Evolutionary conservation across 1,140 invertebrate species (phyloP), one percentile per base, ranked within the genome.

Genomic region (Magallana ariakensis): DNA sequence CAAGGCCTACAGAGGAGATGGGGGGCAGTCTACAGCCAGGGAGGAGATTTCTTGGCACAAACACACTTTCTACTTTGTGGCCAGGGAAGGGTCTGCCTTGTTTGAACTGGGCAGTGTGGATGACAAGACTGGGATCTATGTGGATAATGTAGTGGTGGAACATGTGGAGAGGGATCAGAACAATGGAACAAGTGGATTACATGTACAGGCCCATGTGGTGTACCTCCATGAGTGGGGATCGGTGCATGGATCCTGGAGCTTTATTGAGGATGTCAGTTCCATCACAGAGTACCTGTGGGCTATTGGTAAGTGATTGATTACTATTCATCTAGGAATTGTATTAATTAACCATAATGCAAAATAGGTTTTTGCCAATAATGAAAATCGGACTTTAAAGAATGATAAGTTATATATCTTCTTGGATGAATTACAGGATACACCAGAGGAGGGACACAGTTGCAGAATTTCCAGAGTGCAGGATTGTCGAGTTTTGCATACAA

Each of bases 271-370:
- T 15, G 86, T 89, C 7, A 88, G 88, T 85, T 88, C 87, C 11
- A 91, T 92, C 54, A 82, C 86, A 4, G 89, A 91, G 15, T 92
- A 91, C 80, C 83, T 56, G 66, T 92, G 91, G 90, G 91, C 91
- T 15, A 88, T 92, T 81, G 91, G 91, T 91, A 89, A 81, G 86
- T 84, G 19, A 13, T 62, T 9, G 3, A n/a, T n/a, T n/a, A n/a
- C 33, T 0, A 13, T 22, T 19, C 62, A 19, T 66, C 7, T 0
- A 7, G 26, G 33, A 46, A 46, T 46, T 46, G 1, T 46, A 46
- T 46, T 5, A 46, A 2, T 46, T n/a, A n/a, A n/a, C n/a, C 1
- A 3, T 33, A 33, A 33, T 33, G 33, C 33, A 33, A 33, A 33
- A 33, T 33, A 33, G 1, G 3, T 33, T 33, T 33, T 33, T 33